Evolutionary conservation across 2,113 vertebrate genomes (phyloP).

Genomic region (Azemiops feae): DNA sequence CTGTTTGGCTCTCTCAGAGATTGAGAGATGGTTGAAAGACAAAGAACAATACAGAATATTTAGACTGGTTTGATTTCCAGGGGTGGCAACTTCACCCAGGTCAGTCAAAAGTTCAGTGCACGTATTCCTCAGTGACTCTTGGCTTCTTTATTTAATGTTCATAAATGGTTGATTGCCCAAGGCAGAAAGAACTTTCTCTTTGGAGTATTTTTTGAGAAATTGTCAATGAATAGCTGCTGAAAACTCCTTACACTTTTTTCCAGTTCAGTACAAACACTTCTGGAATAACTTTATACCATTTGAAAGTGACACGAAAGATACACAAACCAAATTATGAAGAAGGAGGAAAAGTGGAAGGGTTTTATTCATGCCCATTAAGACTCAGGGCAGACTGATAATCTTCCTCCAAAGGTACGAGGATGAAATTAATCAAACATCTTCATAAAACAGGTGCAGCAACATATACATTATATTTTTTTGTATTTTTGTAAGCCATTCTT

Average conservation of each 20-base stretch:
- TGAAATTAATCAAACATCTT: slow-evolving; percentile 48
- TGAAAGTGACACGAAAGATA: slow-evolving; percentile 30
- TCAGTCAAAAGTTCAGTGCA: not conserved
- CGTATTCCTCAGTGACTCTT: not conserved
- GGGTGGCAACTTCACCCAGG: not conserved
- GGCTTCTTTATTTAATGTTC: not conserved
- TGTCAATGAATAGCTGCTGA: not conserved
- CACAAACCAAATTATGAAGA: slow-evolving; percentile 24
- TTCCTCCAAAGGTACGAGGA: slow-evolving; percentile 31
- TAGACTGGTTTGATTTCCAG: not conserved
- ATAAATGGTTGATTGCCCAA: not conserved
- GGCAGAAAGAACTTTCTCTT: not conserved
- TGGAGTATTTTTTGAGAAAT: not conserved
- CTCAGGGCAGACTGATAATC: slow-evolving; percentile 40
- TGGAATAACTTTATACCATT: slow-evolving; percentile 36
- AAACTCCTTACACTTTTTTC: slow-evolving; percentile 12
- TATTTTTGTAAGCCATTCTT: slow-evolving; percentile 38
- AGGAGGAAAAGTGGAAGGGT: not conserved
- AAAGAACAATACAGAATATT: slow-evolving; percentile 1
- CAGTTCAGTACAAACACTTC: slow-evolving; percentile 10
- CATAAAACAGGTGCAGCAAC: not conserved
- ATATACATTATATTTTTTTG: slow-evolving; percentile 30
- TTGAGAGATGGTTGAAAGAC: not conserved
- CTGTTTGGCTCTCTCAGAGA: not conserved
- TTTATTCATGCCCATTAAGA: slow-evolving; percentile 24